Evolutionary conservation across 2,888 invertebrate genomes (phyloP), one percentile per base, ranked within the genome.

Genomic region (Meandrusa payeni): DNA sequence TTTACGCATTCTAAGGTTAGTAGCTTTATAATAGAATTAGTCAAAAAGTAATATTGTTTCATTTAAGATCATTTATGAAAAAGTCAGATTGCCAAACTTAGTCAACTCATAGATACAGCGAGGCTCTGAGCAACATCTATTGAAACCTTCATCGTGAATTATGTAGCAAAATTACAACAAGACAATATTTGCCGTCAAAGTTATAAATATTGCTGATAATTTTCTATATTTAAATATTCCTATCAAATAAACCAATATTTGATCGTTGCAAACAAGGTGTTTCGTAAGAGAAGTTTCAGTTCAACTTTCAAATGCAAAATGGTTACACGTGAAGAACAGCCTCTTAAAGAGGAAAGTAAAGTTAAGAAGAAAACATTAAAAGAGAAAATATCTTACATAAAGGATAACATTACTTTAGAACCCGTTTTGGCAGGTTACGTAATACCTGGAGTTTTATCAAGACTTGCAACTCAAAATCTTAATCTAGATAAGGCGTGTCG

Each of bases 401-500:
- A 81, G 50, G 81, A 85, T 5, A 91, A 91, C 53, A 89, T 92
- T 33, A 92, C 92, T 0, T 89, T 92, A 2, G 92, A 93, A 62
- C 92, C 92, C 1, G 89, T 92, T 46, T 61, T 92, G 32, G 89
- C 90, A 1, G 90, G 89, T 41, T 92, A 90, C 57, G 89, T 92
- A 0, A 77, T 92, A 50, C 91, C 92, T 1, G 89, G 89, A 50
- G 87, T 89, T 0, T 59, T 91, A n/a, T 91, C 93, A 0, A 90
- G 92, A 47, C 69, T 95, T 41, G 95, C 95, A 2, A 94, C 94
- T 2, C 95, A 95, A 75, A 95, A 95, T 73, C 74, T 95, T 10
- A 94, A 94, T 73, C 81, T 95, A 54, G 95, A 95, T 63, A 95
- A 95, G 76, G 95, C 95, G 0, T 95, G 95, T 59, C 81, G 95